Percentiles rank a stretch among this genome's conserved stretches.
Evolutionary conservation across 2,888 invertebrate species (phyloP).

Genomic region (Sclerodermus sp.): DNA sequence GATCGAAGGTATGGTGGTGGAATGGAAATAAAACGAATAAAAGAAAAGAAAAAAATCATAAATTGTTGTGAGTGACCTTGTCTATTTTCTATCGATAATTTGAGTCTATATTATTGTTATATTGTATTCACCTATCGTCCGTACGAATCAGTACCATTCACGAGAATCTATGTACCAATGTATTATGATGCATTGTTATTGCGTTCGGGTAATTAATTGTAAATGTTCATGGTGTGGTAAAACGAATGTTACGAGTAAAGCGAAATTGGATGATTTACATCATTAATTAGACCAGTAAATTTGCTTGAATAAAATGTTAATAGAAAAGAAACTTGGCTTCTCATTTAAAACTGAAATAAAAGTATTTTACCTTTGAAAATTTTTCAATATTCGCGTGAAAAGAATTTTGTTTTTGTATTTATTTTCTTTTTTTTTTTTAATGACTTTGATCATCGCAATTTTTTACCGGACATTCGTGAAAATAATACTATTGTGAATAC

Average conservation of each 20-base stretch:
- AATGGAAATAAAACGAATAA: slow-evolving; percentile 13
- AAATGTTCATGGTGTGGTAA: slow-evolving; percentile 17
- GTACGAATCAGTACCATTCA: slow-evolving; percentile 44
- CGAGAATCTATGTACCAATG: slow-evolving; percentile 35
- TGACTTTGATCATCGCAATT: slow-evolving; percentile 2
- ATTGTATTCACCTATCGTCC: slow-evolving; percentile 48
- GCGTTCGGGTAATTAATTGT: slow-evolving; percentile 30
- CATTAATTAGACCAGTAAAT: background rate
- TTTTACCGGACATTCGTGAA: background rate
- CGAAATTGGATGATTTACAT: background rate
- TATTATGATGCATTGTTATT: slow-evolving; percentile 34
- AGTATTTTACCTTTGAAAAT: no score
- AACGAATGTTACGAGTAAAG: background rate
- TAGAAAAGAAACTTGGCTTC: no score
- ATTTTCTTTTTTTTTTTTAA: slow-evolving; percentile 4
- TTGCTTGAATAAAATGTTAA: no score
- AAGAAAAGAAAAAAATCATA: slow-evolving; percentile 25
- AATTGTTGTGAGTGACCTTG: slow-evolving; percentile 50
- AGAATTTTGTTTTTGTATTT: slow-evolving; percentile 1
- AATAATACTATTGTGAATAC: background rate
- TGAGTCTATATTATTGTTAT: slow-evolving; percentile 52
- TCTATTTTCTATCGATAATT: slow-evolving; percentile 53
- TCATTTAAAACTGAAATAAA: no score
- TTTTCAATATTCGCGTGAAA: no score
- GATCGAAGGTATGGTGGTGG: slow-evolving; percentile 12